Percentiles rank a stretch among this genome's conserved stretches.
These are phyloP conservation scores for Tachycineta bicolor DNA, from an alignment of 2,113 vertebrate genomes.

Conservation along the genomic window DNA sequence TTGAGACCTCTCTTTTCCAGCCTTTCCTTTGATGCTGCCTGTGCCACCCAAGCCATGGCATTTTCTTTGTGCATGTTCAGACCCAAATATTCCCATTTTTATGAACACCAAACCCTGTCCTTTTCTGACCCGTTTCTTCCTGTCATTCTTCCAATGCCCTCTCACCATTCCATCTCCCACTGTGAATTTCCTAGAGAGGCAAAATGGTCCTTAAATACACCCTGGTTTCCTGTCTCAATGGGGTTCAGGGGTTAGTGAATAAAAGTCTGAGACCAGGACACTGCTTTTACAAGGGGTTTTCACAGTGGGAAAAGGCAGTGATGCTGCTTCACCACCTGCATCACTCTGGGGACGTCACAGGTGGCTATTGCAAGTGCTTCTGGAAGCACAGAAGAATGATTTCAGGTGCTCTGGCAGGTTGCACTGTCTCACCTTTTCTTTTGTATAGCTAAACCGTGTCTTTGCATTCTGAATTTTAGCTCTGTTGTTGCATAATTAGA, in stretches of 20 bases:
- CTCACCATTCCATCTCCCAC: neutral
- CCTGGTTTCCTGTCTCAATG: neutral
- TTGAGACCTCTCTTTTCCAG: neutral
- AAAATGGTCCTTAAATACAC: neutral
- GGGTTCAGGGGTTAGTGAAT: neutral
- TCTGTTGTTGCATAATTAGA: neutral
- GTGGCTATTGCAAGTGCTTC: neutral
- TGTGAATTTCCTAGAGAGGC: neutral
- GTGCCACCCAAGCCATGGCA: fast-evolving
- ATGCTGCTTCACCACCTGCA: neutral
- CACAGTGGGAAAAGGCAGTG: neutral
- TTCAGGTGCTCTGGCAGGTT: neutral
- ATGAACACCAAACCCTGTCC: neutral
- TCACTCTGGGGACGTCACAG: neutral
- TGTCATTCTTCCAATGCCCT: neutral
- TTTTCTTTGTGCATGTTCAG: neutral
- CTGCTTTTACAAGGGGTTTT: neutral
- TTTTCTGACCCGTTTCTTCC: neutral
- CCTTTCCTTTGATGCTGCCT: neutral
- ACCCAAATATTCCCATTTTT: neutral
- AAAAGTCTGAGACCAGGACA: neutral
- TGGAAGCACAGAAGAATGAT: neutral
- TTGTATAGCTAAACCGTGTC: neutral
- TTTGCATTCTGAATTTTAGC: neutral
- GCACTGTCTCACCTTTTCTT: neutral